phyloP scores from a whole-genome alignment of 2,888 invertebrate genomes.

The Oxyteleia sp. region DNA sequence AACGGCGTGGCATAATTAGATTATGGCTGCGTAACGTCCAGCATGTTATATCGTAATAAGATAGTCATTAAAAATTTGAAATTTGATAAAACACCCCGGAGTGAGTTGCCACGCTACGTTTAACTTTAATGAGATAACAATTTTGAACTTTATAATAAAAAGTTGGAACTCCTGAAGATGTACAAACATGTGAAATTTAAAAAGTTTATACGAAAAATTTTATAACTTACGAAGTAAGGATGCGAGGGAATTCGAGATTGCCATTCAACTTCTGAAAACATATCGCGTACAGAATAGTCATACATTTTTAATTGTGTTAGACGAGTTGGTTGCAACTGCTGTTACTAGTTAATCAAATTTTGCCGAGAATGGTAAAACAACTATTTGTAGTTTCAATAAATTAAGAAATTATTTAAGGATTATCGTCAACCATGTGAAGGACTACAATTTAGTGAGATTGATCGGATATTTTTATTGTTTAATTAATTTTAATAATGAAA shows the following conservation, averaged over 20 bases:
- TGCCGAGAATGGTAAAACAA: too few species aligned
- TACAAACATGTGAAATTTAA: slow-evolving; percentile 42
- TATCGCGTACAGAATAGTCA: slow-evolving; percentile 4
- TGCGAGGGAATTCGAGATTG: slow-evolving; percentile 31
- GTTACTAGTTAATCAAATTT: too few species aligned
- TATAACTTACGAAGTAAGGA: slow-evolving; percentile 33
- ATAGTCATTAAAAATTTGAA: slow-evolving; percentile 6
- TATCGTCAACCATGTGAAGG: too few species aligned
- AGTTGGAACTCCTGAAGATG: slow-evolving; percentile 27
- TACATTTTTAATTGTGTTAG: too few species aligned
- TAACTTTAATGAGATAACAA: slow-evolving; percentile 22
- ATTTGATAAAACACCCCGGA: slow-evolving; percentile 1
- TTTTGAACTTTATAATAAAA: slow-evolving; percentile 27
- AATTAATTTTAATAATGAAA: too few species aligned
- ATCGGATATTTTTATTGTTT: too few species aligned
- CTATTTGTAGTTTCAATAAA: too few species aligned
- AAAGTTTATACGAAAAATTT: slow-evolving; percentile 40
- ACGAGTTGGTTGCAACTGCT: too few species aligned
- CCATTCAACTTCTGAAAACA: slow-evolving; percentile 14
- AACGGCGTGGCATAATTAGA: slow-evolving; percentile 9
- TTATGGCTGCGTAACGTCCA: slow-evolving; percentile 12
- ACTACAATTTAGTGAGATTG: too few species aligned
- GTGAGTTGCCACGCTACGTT: too few species aligned
- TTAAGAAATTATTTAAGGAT: too few species aligned
- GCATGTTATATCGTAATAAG: slow-evolving; percentile 13